Conservation (phyloP, 2,113 vertebrate species). For the Plectropomus leopardus region DNA sequence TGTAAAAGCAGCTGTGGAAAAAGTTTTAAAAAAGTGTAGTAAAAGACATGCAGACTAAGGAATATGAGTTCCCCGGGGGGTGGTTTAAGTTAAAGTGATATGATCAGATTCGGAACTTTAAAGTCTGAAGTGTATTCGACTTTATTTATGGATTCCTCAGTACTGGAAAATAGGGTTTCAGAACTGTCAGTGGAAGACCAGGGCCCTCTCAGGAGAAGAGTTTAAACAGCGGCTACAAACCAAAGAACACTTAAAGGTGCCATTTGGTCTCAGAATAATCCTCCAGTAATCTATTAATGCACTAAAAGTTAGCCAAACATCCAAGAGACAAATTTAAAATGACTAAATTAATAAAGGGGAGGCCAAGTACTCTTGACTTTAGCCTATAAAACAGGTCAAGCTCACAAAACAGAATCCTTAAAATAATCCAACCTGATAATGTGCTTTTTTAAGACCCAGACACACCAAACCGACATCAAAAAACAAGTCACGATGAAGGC, state of each 20-base stretch:
- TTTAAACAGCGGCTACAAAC: slow-evolving; percentile 7
- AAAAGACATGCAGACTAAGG: slow-evolving; percentile 73
- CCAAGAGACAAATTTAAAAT: not conserved
- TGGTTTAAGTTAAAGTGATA: slow-evolving; percentile 48
- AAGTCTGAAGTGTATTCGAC: slow-evolving; percentile 22
- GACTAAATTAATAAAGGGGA: not conserved
- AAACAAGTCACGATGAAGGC: no score
- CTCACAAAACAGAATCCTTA: not conserved
- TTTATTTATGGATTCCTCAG: slow-evolving; percentile 3
- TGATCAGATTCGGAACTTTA: slow-evolving; percentile 47
- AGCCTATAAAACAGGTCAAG: not conserved
- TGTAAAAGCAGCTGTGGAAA: slow-evolving; percentile 60
- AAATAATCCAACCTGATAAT: not conserved
- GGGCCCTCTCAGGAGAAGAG: not conserved
- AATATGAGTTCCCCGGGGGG: slow-evolving; percentile 43
- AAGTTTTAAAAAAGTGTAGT: slow-evolving; percentile 31
- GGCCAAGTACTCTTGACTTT: not conserved
- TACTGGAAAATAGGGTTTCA: not conserved
- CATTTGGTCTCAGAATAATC: not conserved
- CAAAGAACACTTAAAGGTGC: not conserved
- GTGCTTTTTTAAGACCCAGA: no score
- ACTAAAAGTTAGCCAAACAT: slow-evolving; percentile 1
- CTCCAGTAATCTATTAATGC: not conserved
- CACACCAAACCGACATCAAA: no score
- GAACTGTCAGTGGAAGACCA: not conserved